Evolutionary conservation across 2,888 invertebrate species (phyloP).

Genomic region (Polyommatus icarus): DNA sequence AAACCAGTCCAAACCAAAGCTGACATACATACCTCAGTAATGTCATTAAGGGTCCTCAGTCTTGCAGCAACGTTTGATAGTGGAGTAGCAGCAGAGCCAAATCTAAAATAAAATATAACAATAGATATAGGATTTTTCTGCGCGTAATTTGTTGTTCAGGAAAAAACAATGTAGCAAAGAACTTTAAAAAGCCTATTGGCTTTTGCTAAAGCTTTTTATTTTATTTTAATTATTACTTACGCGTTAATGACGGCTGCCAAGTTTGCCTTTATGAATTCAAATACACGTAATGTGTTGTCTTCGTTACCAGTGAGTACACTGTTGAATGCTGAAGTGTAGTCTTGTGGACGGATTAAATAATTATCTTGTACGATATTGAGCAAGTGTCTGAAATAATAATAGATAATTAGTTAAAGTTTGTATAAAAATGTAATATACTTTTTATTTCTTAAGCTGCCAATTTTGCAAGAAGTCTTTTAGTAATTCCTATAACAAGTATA

Average conservation of each 20-base stretch:
- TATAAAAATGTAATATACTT: neutral
- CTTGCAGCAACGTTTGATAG: constrained; percentile 23
- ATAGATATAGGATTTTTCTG: neutral
- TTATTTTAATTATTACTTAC: neutral
- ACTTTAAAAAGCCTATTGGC: too few species aligned
- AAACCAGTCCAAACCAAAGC: neutral
- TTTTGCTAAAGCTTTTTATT: too few species aligned
- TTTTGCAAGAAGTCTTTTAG: neutral
- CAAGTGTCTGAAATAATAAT: neutral
- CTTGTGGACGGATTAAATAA: neutral
- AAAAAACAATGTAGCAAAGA: too few species aligned
- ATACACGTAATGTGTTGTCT: constrained; percentile 5
- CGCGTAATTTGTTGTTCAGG: too few species aligned
- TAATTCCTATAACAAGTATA: neutral
- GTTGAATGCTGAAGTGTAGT: constrained; percentile 21
- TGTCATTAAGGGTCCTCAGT: neutral
- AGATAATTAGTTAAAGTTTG: neutral
- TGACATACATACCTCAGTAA: neutral
- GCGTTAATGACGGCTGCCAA: neutral
- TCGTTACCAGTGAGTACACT: constrained; percentile 25
- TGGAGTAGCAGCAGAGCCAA: constrained; percentile 7
- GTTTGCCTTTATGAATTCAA: neutral
- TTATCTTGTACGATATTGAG: neutral
- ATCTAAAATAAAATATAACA: constrained; percentile 13
- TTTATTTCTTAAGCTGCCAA: neutral